Evolutionary conservation across 2,888 invertebrate genomes (phyloP).

Genomic region (Falcaria lacertinaria): DNA sequence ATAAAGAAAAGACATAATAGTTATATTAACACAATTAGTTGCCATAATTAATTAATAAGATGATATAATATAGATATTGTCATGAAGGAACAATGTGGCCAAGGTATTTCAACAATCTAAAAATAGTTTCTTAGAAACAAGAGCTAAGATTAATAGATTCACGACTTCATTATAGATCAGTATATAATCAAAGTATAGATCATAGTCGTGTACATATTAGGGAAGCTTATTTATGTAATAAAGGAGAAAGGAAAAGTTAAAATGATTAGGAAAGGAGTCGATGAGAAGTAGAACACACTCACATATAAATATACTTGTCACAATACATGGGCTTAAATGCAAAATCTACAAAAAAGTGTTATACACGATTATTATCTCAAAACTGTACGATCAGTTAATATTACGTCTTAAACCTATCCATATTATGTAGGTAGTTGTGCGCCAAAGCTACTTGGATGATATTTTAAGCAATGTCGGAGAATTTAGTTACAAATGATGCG

Average conservation of each 20-base stretch:
- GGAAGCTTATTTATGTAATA: no score
- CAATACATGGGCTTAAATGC: constrained; percentile 76
- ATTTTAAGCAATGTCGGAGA: constrained; percentile 45
- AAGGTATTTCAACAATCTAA: constrained; percentile 20
- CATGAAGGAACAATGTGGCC: constrained; percentile 69
- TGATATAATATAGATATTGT: constrained; percentile 40
- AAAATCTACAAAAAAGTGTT: constrained; percentile 74
- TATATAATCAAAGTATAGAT: no score
- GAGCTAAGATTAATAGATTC: no score
- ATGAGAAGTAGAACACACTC: constrained; percentile 64
- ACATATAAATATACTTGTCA: constrained; percentile 65
- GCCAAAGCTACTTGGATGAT: constrained; percentile 71
- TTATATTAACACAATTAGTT: constrained; percentile 10
- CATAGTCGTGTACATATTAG: constrained; percentile 9
- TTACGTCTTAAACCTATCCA: constrained; percentile 63
- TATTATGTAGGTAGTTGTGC: constrained; percentile 64
- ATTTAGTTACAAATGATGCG: constrained; percentile 8
- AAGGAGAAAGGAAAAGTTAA: no score
- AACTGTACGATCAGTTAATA: constrained; percentile 66
- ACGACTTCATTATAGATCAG: no score
- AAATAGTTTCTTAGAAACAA: neutral
- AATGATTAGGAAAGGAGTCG: constrained; percentile 33
- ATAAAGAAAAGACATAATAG: constrained; percentile 6
- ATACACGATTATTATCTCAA: constrained; percentile 71
- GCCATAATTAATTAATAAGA: constrained; percentile 18